A percentile compares a stretch with the other conserved stretches of the same genome.
These are phyloP conservation scores for Frieseomelitta varia DNA, from an alignment of 1,140 invertebrate species.

Conservation along the genomic window DNA sequence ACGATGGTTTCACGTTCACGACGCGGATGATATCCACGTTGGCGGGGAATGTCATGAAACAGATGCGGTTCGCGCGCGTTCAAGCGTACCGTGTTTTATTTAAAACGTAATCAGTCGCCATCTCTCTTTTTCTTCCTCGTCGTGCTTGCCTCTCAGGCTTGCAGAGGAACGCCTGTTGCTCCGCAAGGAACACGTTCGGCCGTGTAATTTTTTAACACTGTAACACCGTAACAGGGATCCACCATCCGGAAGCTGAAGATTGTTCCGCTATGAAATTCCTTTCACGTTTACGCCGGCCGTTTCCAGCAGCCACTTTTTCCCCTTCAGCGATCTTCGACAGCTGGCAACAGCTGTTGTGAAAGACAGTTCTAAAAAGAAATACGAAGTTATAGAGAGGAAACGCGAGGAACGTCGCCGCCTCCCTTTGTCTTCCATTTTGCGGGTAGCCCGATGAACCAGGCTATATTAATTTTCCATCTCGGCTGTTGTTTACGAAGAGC, in stretches of 20 bases:
- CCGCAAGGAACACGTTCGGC: neutral
- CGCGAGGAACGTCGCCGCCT: constrained; percentile 20
- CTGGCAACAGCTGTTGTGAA: constrained; percentile 68
- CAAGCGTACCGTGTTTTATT: constrained; percentile 18
- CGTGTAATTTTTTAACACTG: constrained; percentile 57
- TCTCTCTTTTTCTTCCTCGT: neutral
- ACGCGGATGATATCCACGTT: neutral
- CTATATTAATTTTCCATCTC: constrained; percentile 59
- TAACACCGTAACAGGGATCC: constrained; percentile 12
- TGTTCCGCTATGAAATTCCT: constrained; percentile 62
- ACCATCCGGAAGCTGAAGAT: constrained; percentile 38
- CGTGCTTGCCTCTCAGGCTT: neutral
- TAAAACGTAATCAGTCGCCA: neutral
- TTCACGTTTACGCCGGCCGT: constrained; percentile 64
- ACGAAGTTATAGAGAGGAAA: constrained; percentile 47
- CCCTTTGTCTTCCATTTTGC: constrained; percentile 54
- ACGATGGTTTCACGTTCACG: neutral
- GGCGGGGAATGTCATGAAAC: neutral
- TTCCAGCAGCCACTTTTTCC: constrained; percentile 42
- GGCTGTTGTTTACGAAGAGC: neutral
- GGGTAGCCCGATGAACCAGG: constrained; percentile 10
- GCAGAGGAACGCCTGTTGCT: constrained; percentile 46
- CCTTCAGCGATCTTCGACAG: constrained; percentile 59
- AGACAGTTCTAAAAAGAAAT: constrained; percentile 59
- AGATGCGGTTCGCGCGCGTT: constrained; percentile 30